phyloP scores from a whole-genome alignment of 2,888 invertebrate species.

The Abrostola triplasia region DNA sequence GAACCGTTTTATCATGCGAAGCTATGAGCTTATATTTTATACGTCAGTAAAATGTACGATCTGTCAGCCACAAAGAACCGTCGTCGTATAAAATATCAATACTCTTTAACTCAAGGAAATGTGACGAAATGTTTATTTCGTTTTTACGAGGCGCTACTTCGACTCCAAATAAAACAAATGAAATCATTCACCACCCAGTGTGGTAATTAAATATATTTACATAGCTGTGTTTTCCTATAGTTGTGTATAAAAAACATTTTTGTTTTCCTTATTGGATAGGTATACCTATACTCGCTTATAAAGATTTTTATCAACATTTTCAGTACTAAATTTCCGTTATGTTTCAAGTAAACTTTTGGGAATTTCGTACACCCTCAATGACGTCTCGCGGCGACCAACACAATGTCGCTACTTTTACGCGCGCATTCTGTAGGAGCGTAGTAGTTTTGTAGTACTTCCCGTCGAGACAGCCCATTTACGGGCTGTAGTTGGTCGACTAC shows the following conservation, averaged over 20 bases:
- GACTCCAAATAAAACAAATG: slow-evolving; percentile 17
- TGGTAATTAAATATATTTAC: not conserved
- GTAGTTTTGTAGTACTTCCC: not conserved
- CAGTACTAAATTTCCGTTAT: too few species aligned
- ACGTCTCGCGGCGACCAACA: too few species aligned
- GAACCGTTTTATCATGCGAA: not conserved
- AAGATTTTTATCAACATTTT: too few species aligned
- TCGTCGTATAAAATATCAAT: slow-evolving; percentile 14
- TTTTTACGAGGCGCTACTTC: slow-evolving; percentile 25
- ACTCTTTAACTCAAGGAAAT: slow-evolving; percentile 17
- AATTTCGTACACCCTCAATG: too few species aligned
- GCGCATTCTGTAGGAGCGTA: not conserved
- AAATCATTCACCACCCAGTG: slow-evolving; percentile 19
- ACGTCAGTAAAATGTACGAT: slow-evolving; percentile 2
- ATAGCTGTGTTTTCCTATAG: not conserved
- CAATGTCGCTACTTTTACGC: not conserved
- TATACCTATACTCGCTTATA: too few species aligned
- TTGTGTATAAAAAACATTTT: too few species aligned
- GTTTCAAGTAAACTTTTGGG: too few species aligned
- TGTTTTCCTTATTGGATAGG: too few species aligned
- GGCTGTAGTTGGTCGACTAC: not conserved
- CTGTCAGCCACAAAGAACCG: slow-evolving; percentile 6
- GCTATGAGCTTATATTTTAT: slow-evolving; percentile 1
- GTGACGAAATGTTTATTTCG: slow-evolving; percentile 26
- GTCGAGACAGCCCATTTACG: not conserved